Percentiles rank a stretch among this genome's conserved stretches.
These are phyloP conservation scores for Orius insidiosus DNA, from an alignment of 1,140 invertebrate species.

Conservation along the genomic window DNA sequence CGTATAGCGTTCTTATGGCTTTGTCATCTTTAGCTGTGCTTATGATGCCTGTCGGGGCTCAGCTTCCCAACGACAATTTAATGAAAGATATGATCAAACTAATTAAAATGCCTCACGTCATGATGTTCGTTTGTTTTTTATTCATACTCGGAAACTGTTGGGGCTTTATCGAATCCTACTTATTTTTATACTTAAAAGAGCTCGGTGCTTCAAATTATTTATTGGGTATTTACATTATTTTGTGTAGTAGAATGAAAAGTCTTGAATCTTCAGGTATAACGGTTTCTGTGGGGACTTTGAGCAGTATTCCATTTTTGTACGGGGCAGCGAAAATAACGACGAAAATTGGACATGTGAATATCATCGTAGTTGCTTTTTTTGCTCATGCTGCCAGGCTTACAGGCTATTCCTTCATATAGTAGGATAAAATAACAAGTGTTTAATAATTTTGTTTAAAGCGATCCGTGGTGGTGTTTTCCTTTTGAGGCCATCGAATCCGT, in stretches of 20 bases:
- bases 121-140: constrained; percentile 56
- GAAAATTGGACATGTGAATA: constrained; percentile 60
- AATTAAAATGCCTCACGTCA: constrained; percentile 53
- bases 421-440: constrained; percentile 27
- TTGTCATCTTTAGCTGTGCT: constrained; percentile 48
- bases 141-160: constrained; percentile 61
- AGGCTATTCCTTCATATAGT: constrained; percentile 69
- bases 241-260: too few species aligned
- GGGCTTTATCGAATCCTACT: constrained; percentile 70
- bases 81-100: constrained; percentile 47
- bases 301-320: constrained; percentile 64
- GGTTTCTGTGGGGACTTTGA: constrained; percentile 59
- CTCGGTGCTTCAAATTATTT: constrained; percentile 61
- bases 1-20: constrained; percentile 47
- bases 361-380: constrained; percentile 64
- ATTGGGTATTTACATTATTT: constrained; percentile 33
- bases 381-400: constrained; percentile 58
- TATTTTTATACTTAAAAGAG: constrained; percentile 68
- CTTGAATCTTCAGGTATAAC: constrained; percentile 40
- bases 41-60: constrained; percentile 51
- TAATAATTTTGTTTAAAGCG: constrained; percentile 31
- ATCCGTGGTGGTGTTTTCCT: constrained; percentile 69
- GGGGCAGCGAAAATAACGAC: constrained; percentile 62
- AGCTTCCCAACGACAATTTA: constrained; percentile 51
- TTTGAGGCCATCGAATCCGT: constrained; percentile 72